These are phyloP conservation scores for Avahi laniger DNA, from an alignment of 2,797 vertebrate genomes.

Conservation along the genomic window DNA sequence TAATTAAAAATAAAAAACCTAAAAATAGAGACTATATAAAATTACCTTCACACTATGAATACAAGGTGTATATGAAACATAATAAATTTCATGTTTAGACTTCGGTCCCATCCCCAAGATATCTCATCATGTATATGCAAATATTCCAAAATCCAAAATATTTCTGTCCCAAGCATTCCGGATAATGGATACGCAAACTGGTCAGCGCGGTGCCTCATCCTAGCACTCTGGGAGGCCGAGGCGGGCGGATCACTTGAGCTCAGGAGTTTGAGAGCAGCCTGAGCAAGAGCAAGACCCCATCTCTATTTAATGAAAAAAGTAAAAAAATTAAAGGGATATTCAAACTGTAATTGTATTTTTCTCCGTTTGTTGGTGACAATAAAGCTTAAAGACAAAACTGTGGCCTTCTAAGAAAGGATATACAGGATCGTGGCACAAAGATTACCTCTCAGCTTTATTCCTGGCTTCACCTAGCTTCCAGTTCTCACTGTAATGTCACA, in stretches of 20 bases:
- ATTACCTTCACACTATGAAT: neutral
- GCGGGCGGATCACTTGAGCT: too few relatives aligned
- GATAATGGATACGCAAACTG: neutral
- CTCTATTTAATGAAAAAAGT: too few relatives aligned
- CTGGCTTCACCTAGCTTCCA: neutral
- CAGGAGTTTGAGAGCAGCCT: too few relatives aligned
- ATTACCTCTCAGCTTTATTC: neutral
- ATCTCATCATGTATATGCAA: neutral
- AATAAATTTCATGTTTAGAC: neutral
- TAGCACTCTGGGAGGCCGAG: too few relatives aligned
- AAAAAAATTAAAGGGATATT: neutral
- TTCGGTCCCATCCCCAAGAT: neutral
- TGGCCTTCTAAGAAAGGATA: neutral
- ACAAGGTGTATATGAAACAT: neutral
- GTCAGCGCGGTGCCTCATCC: too few relatives aligned
- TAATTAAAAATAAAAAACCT: neutral
- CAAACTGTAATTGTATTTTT: neutral
- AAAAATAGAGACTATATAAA: neutral
- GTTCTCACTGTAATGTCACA: neutral
- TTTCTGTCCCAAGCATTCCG: neutral
- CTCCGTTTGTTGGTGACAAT: neutral
- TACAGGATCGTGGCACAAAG: neutral
- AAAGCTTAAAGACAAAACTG: neutral
- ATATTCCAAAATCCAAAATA: neutral
- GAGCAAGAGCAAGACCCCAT: too few relatives aligned